Evolutionary conservation across 1,140 invertebrate genomes (phyloP).

Genomic region (Pristionchus pacificus): DNA sequence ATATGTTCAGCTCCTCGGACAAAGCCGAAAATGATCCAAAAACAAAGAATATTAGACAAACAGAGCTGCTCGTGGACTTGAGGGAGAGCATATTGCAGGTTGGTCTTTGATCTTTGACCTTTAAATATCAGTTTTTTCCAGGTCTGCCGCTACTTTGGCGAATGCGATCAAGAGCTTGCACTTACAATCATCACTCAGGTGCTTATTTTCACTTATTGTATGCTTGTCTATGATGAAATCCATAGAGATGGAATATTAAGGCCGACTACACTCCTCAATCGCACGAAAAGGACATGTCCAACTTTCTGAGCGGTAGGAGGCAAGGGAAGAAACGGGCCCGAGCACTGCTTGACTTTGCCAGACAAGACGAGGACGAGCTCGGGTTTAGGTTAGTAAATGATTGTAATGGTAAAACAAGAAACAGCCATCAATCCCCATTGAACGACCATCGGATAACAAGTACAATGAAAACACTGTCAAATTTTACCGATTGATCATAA

Average conservation of each 20-base stretch:
- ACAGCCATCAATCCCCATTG: not conserved
- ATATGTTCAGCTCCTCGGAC: slow-evolving; percentile 41
- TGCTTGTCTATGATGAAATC: slow-evolving; percentile 33
- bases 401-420: not conserved
- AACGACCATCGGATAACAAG: not conserved
- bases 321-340: slow-evolving; percentile 84
- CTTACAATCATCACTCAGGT: slow-evolving; percentile 43
- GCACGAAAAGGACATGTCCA: slow-evolving; percentile 85
- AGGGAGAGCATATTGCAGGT: slow-evolving; percentile 77
- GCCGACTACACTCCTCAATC: slow-evolving; percentile 93
- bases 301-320: slow-evolving; percentile 82
- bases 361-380: slow-evolving; percentile 95
- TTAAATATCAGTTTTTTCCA: slow-evolving; percentile 48
- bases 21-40: slow-evolving; percentile 64
- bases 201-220: slow-evolving; percentile 16
- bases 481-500: no score
- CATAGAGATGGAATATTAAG: slow-evolving; percentile 57
- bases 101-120: not conserved
- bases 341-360: slow-evolving; percentile 91
- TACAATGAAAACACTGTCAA: no score
- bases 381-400: slow-evolving; percentile 72
- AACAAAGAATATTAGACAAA: slow-evolving; percentile 93
- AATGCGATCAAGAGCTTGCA: slow-evolving; percentile 43
- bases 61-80: slow-evolving; percentile 80
- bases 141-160: slow-evolving; percentile 81